Evolutionary conservation across 1,140 invertebrate species (phyloP).

Genomic region (Sarcophaga peregrina): DNA sequence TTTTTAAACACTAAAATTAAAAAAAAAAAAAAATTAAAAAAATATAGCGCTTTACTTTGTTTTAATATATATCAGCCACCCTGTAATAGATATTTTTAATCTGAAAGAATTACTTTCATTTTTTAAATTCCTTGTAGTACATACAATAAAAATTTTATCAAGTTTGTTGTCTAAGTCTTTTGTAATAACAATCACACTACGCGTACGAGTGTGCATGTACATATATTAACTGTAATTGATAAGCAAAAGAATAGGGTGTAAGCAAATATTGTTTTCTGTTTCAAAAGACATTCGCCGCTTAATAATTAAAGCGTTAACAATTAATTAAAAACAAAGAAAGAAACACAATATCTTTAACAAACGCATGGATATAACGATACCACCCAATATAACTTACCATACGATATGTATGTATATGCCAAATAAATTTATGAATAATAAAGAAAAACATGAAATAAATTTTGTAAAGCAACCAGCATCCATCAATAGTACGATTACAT

Average conservation of each 20-base stretch:
- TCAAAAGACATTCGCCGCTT: slow-evolving; percentile 14
- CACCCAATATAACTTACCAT: slow-evolving; percentile 7
- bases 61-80: too few species aligned
- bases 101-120: too few species aligned
- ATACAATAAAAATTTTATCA: neutral
- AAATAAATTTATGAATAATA: neutral
- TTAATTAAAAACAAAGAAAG: neutral
- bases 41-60: too few species aligned
- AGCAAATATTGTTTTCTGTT: slow-evolving; percentile 19
- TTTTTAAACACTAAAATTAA: too few species aligned
- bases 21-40: too few species aligned
- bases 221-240: neutral
- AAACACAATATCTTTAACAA: slow-evolving; percentile 21
- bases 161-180: slow-evolving; percentile 20
- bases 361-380: neutral
- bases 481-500: neutral
- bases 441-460: neutral
- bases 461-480: slow-evolving; percentile 3
- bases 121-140: too few species aligned
- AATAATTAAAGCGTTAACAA: slow-evolving; percentile 39
- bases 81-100: too few species aligned
- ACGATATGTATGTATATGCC: neutral
- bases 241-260: neutral
- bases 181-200: neutral
- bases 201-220: too few species aligned